phyloP scores from a whole-genome alignment of 2,888 invertebrate genomes.

The Caenorhabditis sinica region DNA sequence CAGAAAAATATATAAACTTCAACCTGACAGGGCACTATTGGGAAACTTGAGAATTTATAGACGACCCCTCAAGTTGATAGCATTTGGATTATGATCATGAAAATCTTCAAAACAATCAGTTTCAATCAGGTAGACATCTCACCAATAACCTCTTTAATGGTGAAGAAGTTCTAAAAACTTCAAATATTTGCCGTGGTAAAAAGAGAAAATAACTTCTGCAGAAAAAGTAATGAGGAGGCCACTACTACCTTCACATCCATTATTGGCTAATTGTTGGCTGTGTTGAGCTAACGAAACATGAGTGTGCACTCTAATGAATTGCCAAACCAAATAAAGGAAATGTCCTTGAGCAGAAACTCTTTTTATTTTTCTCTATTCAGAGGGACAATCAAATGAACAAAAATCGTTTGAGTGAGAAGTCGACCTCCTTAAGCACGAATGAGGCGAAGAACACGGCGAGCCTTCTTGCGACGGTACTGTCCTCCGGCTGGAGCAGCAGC shows the following conservation, averaged over 20 bases:
- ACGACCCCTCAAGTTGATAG: too few species aligned
- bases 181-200: too few species aligned
- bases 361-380: conserved; percentile 27
- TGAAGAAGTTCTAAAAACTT: too few species aligned
- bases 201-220: background rate
- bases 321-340: conserved; percentile 42
- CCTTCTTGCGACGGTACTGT: conserved; percentile 57
- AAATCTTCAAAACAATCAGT: too few species aligned
- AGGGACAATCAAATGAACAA: conserved; percentile 10
- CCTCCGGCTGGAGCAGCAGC: conserved; percentile 38
- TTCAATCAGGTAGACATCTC: too few species aligned
- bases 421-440: conserved; percentile 47
- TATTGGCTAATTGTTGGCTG: conserved; percentile 49
- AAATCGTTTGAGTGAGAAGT: conserved; percentile 14
- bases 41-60: too few species aligned
- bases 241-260: conserved; percentile 25
- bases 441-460: conserved; percentile 48
- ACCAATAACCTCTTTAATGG: too few species aligned
- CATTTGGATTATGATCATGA: too few species aligned
- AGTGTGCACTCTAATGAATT: conserved; percentile 61
- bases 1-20: too few species aligned
- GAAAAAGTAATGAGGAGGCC: background rate
- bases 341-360: conserved; percentile 41
- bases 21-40: too few species aligned
- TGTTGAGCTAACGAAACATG: conserved; percentile 6